These are phyloP conservation scores for Isurus oxyrinchus DNA, from an alignment of 2,113 vertebrate species.

Conservation along the genomic window DNA sequence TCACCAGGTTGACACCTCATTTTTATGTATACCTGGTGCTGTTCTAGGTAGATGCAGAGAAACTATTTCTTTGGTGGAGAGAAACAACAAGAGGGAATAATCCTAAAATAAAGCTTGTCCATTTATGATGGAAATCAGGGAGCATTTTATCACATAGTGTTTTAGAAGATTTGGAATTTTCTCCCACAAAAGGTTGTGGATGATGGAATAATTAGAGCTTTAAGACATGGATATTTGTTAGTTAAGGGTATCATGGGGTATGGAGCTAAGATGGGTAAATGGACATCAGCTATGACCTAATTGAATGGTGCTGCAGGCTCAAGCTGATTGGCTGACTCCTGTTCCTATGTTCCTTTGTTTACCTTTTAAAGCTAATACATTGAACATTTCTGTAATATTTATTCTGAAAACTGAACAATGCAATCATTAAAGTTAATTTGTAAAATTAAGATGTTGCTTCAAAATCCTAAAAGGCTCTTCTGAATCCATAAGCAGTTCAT, in stretches of 20 bases:
- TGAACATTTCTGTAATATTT: too few relatives aligned
- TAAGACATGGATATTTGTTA: neutral
- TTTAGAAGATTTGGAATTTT: neutral
- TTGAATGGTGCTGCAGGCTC: neutral
- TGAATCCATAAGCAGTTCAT: too few relatives aligned
- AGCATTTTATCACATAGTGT: neutral
- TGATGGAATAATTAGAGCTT: neutral
- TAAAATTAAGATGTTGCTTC: too few relatives aligned
- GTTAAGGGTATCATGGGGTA: neutral
- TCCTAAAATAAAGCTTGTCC: neutral
- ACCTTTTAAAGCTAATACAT: too few relatives aligned
- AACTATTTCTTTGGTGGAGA: neutral
- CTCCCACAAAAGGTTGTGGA: too few relatives aligned
- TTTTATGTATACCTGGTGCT: too few relatives aligned
- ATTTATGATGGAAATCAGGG: neutral
- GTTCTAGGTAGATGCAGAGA: neutral
- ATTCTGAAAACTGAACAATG: too few relatives aligned
- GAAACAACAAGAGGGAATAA: neutral
- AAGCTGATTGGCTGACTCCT: too few relatives aligned
- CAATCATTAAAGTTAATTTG: too few relatives aligned
- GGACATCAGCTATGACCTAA: neutral
- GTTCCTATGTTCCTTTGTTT: too few relatives aligned
- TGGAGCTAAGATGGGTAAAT: neutral
- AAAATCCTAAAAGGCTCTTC: too few relatives aligned
- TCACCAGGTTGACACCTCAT: too few relatives aligned